Evolutionary conservation across 2,113 vertebrate genomes (phyloP).

Genomic region (Podocnemis expansa): DNA sequence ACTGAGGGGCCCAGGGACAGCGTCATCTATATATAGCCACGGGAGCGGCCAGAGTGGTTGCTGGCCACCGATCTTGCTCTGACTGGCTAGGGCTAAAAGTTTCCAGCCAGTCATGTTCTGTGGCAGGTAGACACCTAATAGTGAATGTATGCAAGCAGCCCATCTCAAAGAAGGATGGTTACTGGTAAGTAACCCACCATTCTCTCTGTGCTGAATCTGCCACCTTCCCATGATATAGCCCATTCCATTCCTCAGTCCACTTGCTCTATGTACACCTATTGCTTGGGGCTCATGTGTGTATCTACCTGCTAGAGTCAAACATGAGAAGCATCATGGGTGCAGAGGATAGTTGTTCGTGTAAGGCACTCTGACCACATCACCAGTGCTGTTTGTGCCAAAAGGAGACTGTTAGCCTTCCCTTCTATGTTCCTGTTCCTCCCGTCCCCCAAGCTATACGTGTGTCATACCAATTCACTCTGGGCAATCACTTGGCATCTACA

Average conservation of each 20-base stretch:
- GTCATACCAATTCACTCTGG: accelerated
- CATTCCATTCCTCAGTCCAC: accelerated
- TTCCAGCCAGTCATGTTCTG: too few species aligned
- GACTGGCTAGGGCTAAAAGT: too few species aligned
- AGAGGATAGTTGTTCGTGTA: neutral
- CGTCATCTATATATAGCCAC: too few species aligned
- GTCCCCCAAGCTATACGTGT: neutral
- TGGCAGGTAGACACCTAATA: too few species aligned
- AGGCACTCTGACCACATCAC: neutral
- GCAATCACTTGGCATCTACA: neutral
- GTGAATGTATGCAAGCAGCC: too few species aligned
- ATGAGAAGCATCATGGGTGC: neutral
- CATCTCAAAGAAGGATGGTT: too few species aligned
- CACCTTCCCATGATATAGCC: neutral
- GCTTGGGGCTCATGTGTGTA: accelerated
- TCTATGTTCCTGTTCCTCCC: neutral
- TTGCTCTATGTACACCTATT: accelerated
- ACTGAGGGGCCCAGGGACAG: too few species aligned
- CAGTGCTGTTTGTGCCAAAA: neutral
- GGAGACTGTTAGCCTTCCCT: neutral
- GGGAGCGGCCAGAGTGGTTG: too few species aligned
- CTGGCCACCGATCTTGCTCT: too few species aligned
- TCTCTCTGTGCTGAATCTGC: neutral
- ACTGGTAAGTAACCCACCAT: too few species aligned
- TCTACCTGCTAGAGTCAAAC: neutral